Base-by-base conservation (phyloP, 64 coral and sea anemone genomes). In the Exaiptasia diaphana region DNA sequence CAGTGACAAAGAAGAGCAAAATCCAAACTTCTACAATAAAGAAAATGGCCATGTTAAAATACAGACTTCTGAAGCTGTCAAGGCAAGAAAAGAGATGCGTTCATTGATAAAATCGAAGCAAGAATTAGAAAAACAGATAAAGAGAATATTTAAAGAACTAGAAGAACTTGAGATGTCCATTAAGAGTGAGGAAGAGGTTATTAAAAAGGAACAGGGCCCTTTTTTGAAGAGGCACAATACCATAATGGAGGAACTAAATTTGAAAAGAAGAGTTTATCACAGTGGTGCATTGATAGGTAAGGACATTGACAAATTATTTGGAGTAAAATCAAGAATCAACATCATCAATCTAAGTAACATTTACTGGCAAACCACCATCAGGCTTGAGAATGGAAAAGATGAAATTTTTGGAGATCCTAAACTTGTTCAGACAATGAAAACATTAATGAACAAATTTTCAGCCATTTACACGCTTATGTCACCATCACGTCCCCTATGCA, bases 241-340 rank as follows among this genome's bases (percentile, higher is more conserved):
- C 17, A 17, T 41, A 28, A 14, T 84, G 49, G 67, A 40, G 0
- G 32, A 18, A 21, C 31, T 83, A 12, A 83, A 26, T 38, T 40
- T 84, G 21, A 84, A 84, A 54, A 11, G 14, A 30, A 13, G 42
- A 55, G 50, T 72, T 0, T 72, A 60, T 27, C 80, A 83, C 80
- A 83, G 67, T 56, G 80, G 48, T 36, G 80, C 63, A 25, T 23
- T 83, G 15, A 38, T 83, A 23, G 53, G 67, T 7, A 84, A 59
- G 13, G 68, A 67, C 28, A 35, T 82, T 70, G 48, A n/a, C 7
- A 82, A 36, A 70, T 20, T 82, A n/a, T 29, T 85, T 75, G 41
- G 72, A 21, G 8, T 2, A 3, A 33, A 75, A 33, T 46, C 50
- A 3, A 31, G 22, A 14, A 14, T 25, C 1, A 63, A 86, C 71